A percentile compares a stretch with the other conserved stretches of the same genome.
Conservation (phyloP, 2,888 invertebrate species). For the Alentia gelatinosa region DNA sequence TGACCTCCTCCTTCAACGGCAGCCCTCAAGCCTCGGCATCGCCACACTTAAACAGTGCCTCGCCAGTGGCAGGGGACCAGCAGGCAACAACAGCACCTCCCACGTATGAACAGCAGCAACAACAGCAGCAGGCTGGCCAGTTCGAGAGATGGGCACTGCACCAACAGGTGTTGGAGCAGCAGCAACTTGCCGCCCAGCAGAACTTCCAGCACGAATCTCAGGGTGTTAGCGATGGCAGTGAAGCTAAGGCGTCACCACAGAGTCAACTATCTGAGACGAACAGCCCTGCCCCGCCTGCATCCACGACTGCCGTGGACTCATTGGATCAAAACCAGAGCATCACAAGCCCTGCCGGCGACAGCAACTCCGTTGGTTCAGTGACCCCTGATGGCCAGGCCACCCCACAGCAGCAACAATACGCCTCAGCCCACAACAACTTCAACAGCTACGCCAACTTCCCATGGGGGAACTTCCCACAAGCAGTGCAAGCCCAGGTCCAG, state of each 20-base stretch:
- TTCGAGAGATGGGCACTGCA: constrained; percentile 32
- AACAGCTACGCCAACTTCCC: constrained; percentile 65
- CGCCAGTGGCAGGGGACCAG: constrained; percentile 34
- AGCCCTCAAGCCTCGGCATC: constrained; percentile 51
- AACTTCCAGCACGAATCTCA: constrained; percentile 44
- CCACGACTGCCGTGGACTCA: constrained; percentile 17
- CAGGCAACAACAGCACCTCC: neutral
- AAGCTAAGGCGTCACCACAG: constrained; percentile 12
- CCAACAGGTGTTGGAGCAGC: constrained; percentile 33
- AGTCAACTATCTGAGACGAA: neutral
- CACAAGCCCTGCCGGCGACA: neutral
- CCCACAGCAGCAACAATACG: constrained; percentile 15
- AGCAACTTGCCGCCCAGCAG: constrained; percentile 5
- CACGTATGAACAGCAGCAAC: constrained; percentile 50
- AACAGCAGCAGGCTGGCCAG: constrained; percentile 55
- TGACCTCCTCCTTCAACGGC: constrained; percentile 44
- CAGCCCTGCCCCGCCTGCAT: constrained; percentile 31
- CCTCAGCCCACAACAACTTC: constrained; percentile 63
- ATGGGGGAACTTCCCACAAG: constrained; percentile 56
- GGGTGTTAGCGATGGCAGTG: constrained; percentile 18
- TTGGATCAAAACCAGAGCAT: neutral
- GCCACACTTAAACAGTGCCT: constrained; percentile 28
- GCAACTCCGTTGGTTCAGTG: constrained; percentile 10
- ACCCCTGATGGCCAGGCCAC: neutral
- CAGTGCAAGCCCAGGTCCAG: constrained; percentile 2